A percentile compares a stretch with the other conserved stretches of the same genome.
These are phyloP conservation scores for Aspidiotus destructor DNA, from an alignment of 2,888 invertebrate species.

Conservation along the genomic window DNA sequence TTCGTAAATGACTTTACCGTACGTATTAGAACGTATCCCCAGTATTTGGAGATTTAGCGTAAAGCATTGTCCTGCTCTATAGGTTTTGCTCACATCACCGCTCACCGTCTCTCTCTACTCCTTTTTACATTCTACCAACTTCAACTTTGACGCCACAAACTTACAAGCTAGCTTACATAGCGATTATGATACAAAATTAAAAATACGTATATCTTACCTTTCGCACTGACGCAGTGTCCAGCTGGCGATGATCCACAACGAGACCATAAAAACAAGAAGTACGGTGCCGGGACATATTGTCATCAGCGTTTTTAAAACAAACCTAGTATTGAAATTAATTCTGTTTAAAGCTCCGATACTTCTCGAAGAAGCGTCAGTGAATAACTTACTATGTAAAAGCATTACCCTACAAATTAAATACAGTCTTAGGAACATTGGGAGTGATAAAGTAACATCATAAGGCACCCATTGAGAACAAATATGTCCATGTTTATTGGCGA, in stretches of 20 bases:
- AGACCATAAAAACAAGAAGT: conserved; percentile 97
- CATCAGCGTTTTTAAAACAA: conserved; percentile 97
- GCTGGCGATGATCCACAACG: conserved; percentile 98
- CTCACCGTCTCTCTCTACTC: conserved; percentile 2
- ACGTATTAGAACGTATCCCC: too few relatives aligned
- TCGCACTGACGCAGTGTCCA: conserved; percentile 99
- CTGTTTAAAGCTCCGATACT: conserved; percentile 78
- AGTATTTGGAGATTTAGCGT: too few relatives aligned
- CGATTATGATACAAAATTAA: neutral
- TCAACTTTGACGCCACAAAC: neutral
- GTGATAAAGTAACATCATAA: conserved; percentile 90
- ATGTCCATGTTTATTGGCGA: conserved; percentile 71
- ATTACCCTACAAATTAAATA: conserved; percentile 99
- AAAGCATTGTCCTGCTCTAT: too few relatives aligned
- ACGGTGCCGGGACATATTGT: conserved; percentile 98
- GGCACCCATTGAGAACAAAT: conserved; percentile 63
- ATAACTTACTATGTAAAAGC: conserved; percentile 97
- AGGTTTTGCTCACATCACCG: too few relatives aligned
- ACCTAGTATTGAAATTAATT: conserved; percentile 94
- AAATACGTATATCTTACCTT: conserved; percentile 56
- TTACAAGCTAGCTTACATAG: too few relatives aligned
- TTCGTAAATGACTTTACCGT: too few relatives aligned
- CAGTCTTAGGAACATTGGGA: conserved; percentile 99
- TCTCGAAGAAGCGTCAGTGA: conserved; percentile 98
- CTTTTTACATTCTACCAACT: neutral